Base-by-base conservation (phyloP, 2,888 invertebrate genomes). In the Seira sanloemensis region DNA sequence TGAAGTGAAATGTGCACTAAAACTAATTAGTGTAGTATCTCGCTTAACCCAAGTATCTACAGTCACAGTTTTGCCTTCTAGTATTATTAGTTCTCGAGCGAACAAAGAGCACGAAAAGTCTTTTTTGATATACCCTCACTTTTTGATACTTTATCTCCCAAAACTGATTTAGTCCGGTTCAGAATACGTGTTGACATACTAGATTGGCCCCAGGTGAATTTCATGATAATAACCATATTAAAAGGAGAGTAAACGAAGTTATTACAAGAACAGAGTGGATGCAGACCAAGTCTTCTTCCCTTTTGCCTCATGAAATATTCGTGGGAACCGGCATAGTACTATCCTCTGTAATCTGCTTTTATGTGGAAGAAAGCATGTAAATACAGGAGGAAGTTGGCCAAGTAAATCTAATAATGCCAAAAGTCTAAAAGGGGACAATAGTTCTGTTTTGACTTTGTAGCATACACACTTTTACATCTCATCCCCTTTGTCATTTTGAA, bases 181-280 rank as follows among this genome's bases (percentile, higher is more conserved):
- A 37, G 37, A 9, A n/a, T 58, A 58, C n/a, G 7, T n/a, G 58
- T 9, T 58, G 58, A 58, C 58, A 58, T 58, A 18, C 58, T n/a
- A 58, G 58, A 58, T 18, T 58, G 58, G 12, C 58, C 58, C 58
- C 58, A 58, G 58, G 58, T 58, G 58, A 58, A 58, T 58, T 58
- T 58, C 58, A 58, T 58, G 58, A 58, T 58, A 58, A 58, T 58
- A 18, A 18, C 18, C 5, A 58, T 58, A 58, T 58, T 58, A 58
- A 58, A 58, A 4, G 4, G 37, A 12, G 37, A 37, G 37, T 12
- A 37, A 37, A 37, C 12, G n/a, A 58, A 58, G 58, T n/a, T 18
- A 58, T 58, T n/a, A n/a, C n/a, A n/a, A n/a, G n/a, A n/a, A n/a
- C n/a, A n/a, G n/a, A n/a, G n/a, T n/a, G n/a, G n/a, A n/a, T n/a